Percentiles rank a stretch among this genome's conserved stretches.
Conservation (phyloP, 2,888 invertebrate species). For the Tipula unca region DNA sequence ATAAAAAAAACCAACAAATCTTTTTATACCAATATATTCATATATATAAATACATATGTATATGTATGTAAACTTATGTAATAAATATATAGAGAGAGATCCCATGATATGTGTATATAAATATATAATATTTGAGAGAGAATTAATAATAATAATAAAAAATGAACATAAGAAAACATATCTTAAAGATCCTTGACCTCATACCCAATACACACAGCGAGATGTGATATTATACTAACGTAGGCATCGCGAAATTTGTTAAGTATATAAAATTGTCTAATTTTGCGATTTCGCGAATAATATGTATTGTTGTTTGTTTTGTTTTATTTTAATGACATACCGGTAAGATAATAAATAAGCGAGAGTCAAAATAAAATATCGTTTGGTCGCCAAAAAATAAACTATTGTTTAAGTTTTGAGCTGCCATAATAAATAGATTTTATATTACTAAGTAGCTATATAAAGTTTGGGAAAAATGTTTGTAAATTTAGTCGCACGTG, state of each 20-base stretch:
- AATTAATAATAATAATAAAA: background rate
- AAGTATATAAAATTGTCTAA: background rate
- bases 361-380: background rate
- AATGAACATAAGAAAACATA: background rate
- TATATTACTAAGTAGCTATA: too few species aligned
- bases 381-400: background rate
- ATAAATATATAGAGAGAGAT: background rate
- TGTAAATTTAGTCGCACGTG: too few species aligned
- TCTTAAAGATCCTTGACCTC: background rate
- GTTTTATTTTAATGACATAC: background rate
- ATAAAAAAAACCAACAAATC: background rate
- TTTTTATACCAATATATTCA: background rate
- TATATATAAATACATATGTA: background rate
- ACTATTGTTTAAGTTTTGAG: background rate
- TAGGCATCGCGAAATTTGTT: background rate
- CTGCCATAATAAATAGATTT: background rate
- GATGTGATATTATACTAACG: background rate
- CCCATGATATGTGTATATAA: background rate
- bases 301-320: background rate
- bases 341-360: background rate
- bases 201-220: background rate
- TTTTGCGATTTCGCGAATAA: background rate
- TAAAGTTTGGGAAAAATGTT: background rate
- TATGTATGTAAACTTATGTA: background rate
- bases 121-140: background rate